Evolutionary conservation across 1,140 invertebrate species (phyloP), one percentile per base, ranked within the genome.

Genomic region (Calliphora vicina): DNA sequence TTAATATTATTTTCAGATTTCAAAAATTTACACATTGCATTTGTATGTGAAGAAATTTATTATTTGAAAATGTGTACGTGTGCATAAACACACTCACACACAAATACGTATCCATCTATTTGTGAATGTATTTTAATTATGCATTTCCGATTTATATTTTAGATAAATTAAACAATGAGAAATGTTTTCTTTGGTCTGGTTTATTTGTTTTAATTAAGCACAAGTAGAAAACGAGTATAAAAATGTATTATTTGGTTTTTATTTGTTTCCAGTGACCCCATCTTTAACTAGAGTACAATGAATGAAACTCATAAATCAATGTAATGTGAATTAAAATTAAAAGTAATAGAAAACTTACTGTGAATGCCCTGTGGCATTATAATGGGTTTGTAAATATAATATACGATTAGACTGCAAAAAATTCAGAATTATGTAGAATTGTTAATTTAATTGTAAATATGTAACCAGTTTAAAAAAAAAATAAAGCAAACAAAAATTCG

Each of bases 131-230:
- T 76, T 76, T 78, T 78, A 78, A 78, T 78, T 78, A 78, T 78
- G 74, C 74, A 78, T 45, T 78, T 78, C 74, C 74, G 74, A 78
- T 78, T 78, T 67, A 57, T 67, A 67, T 43, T 78, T 78, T 43
- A 43, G 74, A 78, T 2, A 35, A 78, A 78, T 78, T 78, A 45
- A 78, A 25, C 20, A 43, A 78, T 43, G 74, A 78, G 42, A 78
- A 78, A 43, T 43, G 42, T 78, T 78, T 78, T 78, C 20, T 10
- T 23, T 67, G 61, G 23, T 45, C n/a, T 45, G n/a, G n/a, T 78
- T 35, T 35, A 35, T 35, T 35, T 78, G 74, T 78, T 78, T 78
- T 45, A 78, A 78, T 78, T 78, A 78, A 78, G 73, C 43, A 23
- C 74, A 78, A 78, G 74, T 78, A 25, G 29, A 27, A 43, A 78